phyloP scores from a whole-genome alignment of 1,140 invertebrate genomes.

The Polyergus mexicanus region DNA sequence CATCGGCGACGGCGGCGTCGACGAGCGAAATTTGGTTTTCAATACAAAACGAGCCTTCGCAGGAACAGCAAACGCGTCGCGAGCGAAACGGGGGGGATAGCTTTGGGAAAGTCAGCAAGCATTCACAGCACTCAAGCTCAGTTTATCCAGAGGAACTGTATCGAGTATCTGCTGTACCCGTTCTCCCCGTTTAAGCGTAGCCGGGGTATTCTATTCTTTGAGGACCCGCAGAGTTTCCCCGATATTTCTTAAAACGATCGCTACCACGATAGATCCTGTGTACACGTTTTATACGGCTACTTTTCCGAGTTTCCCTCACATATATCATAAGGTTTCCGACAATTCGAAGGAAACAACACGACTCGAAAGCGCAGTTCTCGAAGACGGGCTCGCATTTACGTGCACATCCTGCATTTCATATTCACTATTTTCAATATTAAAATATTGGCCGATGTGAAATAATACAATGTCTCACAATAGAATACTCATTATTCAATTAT shows the following conservation, averaged over 20 bases:
- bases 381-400: not conserved
- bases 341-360: conserved; percentile 40
- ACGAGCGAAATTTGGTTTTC: conserved; percentile 53
- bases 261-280: conserved; percentile 30
- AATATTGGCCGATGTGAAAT: not conserved
- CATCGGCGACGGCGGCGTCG: conserved; percentile 16
- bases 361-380: conserved; percentile 10
- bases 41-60: conserved; percentile 37
- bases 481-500: not conserved
- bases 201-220: conserved; percentile 53
- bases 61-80: conserved; percentile 3
- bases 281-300: conserved; percentile 18
- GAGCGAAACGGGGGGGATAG: conserved; percentile 33
- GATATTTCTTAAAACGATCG: conserved; percentile 62
- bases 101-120: conserved; percentile 65
- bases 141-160: conserved; percentile 58
- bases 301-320: conserved; percentile 44
- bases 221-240: conserved; percentile 33
- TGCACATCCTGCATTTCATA: not conserved
- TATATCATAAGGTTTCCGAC: conserved; percentile 39
- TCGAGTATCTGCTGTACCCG: conserved; percentile 40
- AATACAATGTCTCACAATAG: not conserved
- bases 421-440: not conserved
- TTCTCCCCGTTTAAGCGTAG: conserved; percentile 40
- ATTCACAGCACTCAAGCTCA: conserved; percentile 58